phyloP scores from a whole-genome alignment of 1,140 invertebrate genomes.

The Pogonognathellus flavescens region DNA sequence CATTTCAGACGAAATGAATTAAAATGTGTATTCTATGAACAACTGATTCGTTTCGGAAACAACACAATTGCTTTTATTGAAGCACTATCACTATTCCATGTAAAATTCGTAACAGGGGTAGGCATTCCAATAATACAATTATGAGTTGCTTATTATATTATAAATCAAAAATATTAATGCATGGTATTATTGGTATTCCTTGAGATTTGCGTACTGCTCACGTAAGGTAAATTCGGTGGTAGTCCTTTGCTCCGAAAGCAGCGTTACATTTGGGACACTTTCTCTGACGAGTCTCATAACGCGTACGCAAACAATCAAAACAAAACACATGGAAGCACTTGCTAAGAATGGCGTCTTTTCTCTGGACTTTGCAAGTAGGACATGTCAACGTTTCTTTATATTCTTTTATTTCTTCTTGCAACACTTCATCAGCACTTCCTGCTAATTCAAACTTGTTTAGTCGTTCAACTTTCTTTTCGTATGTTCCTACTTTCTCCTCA shows the following conservation, averaged over 20 bases:
- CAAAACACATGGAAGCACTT: conserved; percentile 99
- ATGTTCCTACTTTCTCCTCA: conserved; percentile 92
- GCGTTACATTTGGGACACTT: conserved; percentile 99
- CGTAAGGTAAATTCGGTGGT: conserved; percentile 92
- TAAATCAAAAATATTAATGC: no score
- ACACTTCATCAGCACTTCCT: conserved; percentile 93
- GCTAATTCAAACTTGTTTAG: conserved; percentile 99
- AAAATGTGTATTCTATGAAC: no score
- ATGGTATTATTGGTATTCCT: no score
- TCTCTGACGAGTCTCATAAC: conserved; percentile 95
- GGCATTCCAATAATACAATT: no score
- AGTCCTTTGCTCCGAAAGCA: conserved; percentile 98
- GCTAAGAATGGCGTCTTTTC: conserved; percentile 98
- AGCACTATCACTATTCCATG: no score
- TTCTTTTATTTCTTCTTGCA: conserved; percentile 97
- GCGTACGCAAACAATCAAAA: conserved; percentile 96
- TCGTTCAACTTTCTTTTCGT: conserved; percentile 92
- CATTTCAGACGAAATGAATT: no score
- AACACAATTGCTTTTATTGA: no score
- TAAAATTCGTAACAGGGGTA: no score
- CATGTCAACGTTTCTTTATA: conserved; percentile 99
- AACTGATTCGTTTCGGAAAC: no score
- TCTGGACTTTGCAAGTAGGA: conserved; percentile 98
- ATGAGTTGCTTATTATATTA: no score
- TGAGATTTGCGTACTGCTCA: conserved; percentile 63